Evolutionary conservation across 1,140 invertebrate species (phyloP), one percentile per base, ranked within the genome.

Genomic region (Papilio xuthus): DNA sequence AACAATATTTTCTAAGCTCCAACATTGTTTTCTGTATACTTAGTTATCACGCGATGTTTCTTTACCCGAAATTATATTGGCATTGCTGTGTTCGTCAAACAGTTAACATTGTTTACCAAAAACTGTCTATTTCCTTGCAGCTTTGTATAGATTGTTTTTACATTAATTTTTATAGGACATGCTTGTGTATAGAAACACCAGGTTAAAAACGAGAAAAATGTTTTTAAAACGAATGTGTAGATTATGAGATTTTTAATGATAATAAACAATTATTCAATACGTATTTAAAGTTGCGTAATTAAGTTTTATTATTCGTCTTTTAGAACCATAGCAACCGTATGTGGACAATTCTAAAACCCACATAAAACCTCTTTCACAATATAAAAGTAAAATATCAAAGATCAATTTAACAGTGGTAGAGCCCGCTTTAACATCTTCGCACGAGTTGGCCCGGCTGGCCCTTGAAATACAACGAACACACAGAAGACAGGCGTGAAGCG

Each of bases 11-110:
- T 9, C 60, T 28, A 63, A 63, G 60, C 60, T 28, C 26, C 23
- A 28, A 67, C 60, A 67, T 67, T 67, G 60, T 67, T 67, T 67
- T 23, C 60, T 67, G 60, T 67, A 67, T 67, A 26, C 60, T 67
- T 20, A 67, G 60, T 60, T 67, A 67, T 67, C 60, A 67, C 60
- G 60, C 60, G 26, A 67, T 67, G 60, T 67, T 67, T 56, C 53
- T 56, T 56, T 67, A 67, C 60, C 60, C 26, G 60, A 67, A 67
- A 67, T 28, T 28, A 28, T 32, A 26, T 67, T 67, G 26, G 60
- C 26, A 67, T 7, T 67, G 10, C 56, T 60, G 56, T 53, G 56
- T 67, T 67, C 32, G 60, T 18, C 60, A 67, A 67, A 67, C 60
- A 67, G 60, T 32, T 67, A 67, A 67, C 60, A 18, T 0, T 28